Evolutionary conservation across 2,113 vertebrate genomes (phyloP).

Genomic region (Rhea americana): DNA sequence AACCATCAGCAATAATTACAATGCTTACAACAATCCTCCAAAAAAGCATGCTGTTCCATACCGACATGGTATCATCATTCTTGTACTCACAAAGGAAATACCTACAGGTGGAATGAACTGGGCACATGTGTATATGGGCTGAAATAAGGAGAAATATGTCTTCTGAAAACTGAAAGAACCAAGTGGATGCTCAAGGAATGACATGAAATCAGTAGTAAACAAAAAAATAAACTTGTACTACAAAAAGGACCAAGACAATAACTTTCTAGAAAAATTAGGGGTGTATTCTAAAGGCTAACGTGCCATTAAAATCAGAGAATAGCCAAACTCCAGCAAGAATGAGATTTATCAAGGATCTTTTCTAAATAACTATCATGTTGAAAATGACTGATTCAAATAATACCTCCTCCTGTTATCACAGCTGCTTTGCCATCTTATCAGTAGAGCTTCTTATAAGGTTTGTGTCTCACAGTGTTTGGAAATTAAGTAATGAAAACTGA

Average conservation of each 20-base stretch:
- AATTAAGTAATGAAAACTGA: background rate
- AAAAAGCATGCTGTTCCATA: background rate
- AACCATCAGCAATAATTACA: background rate
- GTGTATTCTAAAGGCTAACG: background rate
- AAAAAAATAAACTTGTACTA: background rate
- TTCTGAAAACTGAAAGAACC: background rate
- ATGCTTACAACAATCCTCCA: background rate
- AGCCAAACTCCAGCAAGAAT: background rate
- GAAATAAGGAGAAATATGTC: background rate
- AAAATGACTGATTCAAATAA: background rate
- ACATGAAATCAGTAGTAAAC: background rate
- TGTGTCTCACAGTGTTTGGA: background rate
- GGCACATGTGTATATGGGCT: background rate
- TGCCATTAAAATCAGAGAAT: background rate
- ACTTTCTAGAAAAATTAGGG: background rate
- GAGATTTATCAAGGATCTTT: background rate
- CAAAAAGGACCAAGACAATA: background rate
- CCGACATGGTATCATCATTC: background rate
- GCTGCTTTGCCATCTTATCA: background rate
- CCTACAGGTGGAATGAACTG: background rate
- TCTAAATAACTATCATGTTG: background rate
- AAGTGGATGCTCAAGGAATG: background rate
- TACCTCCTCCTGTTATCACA: background rate
- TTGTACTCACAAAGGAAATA: background rate
- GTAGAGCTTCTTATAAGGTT: background rate